These are phyloP conservation scores for Oncorhynchus masou DNA, from an alignment of 2,113 vertebrate species.

Conservation along the genomic window DNA sequence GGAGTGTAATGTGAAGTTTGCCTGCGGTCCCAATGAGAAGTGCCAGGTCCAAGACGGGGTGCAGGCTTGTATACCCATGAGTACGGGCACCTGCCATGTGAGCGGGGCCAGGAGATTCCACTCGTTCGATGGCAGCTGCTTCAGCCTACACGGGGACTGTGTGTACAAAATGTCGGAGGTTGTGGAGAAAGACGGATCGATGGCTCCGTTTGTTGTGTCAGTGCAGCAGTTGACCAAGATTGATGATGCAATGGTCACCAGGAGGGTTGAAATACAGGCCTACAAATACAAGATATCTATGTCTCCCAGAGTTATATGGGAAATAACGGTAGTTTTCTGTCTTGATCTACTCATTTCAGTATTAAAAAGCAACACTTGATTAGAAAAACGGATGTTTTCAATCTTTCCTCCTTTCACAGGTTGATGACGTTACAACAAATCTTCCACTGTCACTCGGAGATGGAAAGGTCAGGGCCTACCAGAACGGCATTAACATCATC, in stretches of 20 bases:
- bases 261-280: conserved; percentile 40
- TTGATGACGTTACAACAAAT: conserved; percentile 27
- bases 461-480: conserved; percentile 35
- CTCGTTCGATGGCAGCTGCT: conserved; percentile 48
- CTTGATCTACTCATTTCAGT: no score
- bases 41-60: conserved; percentile 48
- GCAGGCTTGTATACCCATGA: conserved; percentile 43
- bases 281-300: conserved; percentile 31
- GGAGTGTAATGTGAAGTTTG: conserved; percentile 29
- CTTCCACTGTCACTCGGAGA: conserved; percentile 30
- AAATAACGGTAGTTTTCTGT: conserved; percentile 40
- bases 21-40: conserved; percentile 44
- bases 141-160: conserved; percentile 52
- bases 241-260: conserved; percentile 11
- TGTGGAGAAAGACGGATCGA: neutral
- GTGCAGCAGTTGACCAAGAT: conserved; percentile 21
- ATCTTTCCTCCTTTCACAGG: conserved; percentile 29
- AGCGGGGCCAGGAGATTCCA: conserved; percentile 41
- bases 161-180: conserved; percentile 45
- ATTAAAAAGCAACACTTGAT: no score
- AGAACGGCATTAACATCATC: conserved; percentile 22
- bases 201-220: conserved; percentile 35
- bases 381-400: neutral
- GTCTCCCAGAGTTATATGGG: conserved; percentile 32
- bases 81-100: conserved; percentile 41